These are phyloP conservation scores for Hypselothyrea guttata DNA, from an alignment of 2,888 invertebrate genomes.

Conservation along the genomic window DNA sequence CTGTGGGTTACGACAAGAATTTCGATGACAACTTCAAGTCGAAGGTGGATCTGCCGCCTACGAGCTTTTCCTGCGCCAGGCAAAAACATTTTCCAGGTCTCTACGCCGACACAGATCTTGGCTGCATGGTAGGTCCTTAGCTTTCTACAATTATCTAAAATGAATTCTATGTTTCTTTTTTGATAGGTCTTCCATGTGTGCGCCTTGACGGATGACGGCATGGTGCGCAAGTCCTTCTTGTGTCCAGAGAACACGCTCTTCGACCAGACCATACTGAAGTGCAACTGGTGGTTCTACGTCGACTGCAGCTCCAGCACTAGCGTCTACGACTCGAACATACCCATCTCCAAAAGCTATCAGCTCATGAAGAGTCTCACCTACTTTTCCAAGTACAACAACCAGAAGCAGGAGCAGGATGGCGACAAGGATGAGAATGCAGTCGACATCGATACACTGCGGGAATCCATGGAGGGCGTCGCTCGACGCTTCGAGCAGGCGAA, in stretches of 20 bases:
- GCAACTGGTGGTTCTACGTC: slow-evolving; percentile 97
- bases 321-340: slow-evolving; percentile 94
- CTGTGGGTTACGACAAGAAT: slow-evolving; percentile 93
- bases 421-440: slow-evolving; percentile 67
- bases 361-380: slow-evolving; percentile 94
- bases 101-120: slow-evolving; percentile 93
- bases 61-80: slow-evolving; percentile 92
- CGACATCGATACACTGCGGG: slow-evolving; percentile 71
- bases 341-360: slow-evolving; percentile 95
- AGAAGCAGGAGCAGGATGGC: slow-evolving; percentile 57
- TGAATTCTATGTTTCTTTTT: neutral
- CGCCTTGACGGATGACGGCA: slow-evolving; percentile 92
- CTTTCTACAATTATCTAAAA: neutral
- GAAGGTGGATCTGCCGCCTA: slow-evolving; percentile 91
- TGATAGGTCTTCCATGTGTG: slow-evolving; percentile 94
- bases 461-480: slow-evolving; percentile 72
- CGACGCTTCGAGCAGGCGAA: slow-evolving; percentile 57
- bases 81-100: slow-evolving; percentile 95
- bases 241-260: slow-evolving; percentile 95
- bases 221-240: slow-evolving; percentile 95
- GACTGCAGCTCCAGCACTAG: slow-evolving; percentile 92
- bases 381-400: slow-evolving; percentile 90
- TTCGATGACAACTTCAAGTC: slow-evolving; percentile 94
- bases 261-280: slow-evolving; percentile 94
- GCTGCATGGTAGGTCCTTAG: slow-evolving; percentile 89